A percentile compares a stretch with the other conserved stretches of the same genome.
Conservation (phyloP, 1,140 invertebrate species). For the Drosophila kohkoa region DNA sequence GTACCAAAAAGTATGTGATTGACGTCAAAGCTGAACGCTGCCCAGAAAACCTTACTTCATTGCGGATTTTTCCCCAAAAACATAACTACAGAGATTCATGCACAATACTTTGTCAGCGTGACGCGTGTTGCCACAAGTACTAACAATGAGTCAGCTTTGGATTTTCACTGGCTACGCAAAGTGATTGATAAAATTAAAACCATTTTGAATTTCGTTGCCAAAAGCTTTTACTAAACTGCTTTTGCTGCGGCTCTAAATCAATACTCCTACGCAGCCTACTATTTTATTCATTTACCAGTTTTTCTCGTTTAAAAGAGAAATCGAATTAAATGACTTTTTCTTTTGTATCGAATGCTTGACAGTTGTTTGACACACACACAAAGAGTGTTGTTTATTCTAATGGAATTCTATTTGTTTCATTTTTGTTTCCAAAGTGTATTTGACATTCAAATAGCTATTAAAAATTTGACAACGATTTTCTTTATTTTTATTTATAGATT, state of each 20-base stretch:
- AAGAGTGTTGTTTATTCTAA: too few species aligned
- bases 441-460: too few species aligned
- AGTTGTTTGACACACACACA: too few species aligned
- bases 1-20: constrained; percentile 45
- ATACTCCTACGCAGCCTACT: background rate
- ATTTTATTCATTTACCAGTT: too few species aligned
- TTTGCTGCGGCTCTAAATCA: background rate
- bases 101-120: background rate
- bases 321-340: too few species aligned
- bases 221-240: background rate
- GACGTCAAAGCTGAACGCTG: constrained; percentile 40
- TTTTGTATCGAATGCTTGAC: too few species aligned
- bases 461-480: too few species aligned
- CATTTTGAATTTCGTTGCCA: background rate
- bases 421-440: too few species aligned
- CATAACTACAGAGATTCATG: background rate
- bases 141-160: constrained; percentile 14
- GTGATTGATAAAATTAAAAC: background rate
- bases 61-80: background rate
- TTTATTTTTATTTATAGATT: too few species aligned
- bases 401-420: too few species aligned
- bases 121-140: background rate
- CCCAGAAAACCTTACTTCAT: background rate
- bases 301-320: too few species aligned
- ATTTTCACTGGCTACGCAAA: background rate